Evolutionary conservation across 2,888 invertebrate species (phyloP).

Genomic region (Synanthedon tipuliformis): DNA sequence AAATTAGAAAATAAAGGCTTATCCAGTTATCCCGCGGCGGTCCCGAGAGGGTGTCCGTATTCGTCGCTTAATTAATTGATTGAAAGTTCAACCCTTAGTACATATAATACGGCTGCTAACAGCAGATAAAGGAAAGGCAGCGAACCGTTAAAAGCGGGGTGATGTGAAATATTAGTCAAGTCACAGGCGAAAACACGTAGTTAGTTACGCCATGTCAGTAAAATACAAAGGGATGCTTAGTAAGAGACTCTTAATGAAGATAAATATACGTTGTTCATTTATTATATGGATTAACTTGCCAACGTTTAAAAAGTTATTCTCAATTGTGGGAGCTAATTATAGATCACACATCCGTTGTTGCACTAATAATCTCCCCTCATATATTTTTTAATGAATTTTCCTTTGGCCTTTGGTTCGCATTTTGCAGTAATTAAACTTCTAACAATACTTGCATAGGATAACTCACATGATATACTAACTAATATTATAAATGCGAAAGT

Average conservation of each 20-base stretch:
- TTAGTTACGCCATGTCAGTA: constrained; percentile 56
- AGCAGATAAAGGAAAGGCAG: constrained; percentile 58
- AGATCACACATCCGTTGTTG: not conserved
- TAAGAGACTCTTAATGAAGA: constrained; percentile 66
- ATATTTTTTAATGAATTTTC: too few species aligned
- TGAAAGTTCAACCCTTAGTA: constrained; percentile 62
- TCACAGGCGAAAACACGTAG: constrained; percentile 58
- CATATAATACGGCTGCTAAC: constrained; percentile 60
- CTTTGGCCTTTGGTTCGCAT: too few species aligned
- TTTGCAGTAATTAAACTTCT: too few species aligned
- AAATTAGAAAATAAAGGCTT: constrained; percentile 27
- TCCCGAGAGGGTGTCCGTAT: constrained; percentile 46
- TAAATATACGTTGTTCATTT: constrained; percentile 62
- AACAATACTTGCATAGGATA: too few species aligned
- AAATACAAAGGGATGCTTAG: constrained; percentile 63
- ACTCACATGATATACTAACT: too few species aligned
- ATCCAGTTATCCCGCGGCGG: constrained; percentile 28
- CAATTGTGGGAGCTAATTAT: constrained; percentile 15
- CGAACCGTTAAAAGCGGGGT: constrained; percentile 56
- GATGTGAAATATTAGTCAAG: constrained; percentile 66
- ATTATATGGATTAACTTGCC: constrained; percentile 59
- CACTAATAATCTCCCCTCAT: too few species aligned
- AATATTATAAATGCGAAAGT: too few species aligned
- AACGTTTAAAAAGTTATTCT: constrained; percentile 46
- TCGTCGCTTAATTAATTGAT: constrained; percentile 67